These are phyloP conservation scores for Tichodroma muraria DNA, from an alignment of 2,113 vertebrate genomes.

Conservation along the genomic window DNA sequence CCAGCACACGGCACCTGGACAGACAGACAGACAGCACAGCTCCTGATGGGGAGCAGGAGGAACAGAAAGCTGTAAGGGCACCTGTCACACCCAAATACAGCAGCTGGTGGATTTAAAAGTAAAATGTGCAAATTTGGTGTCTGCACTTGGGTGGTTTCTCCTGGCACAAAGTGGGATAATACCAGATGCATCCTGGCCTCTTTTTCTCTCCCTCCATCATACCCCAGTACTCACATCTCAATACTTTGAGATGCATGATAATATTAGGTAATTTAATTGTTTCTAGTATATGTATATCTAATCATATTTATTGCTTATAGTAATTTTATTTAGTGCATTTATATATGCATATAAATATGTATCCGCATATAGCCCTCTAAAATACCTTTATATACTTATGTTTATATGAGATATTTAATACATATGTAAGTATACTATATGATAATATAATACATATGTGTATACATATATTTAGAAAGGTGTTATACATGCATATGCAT, in stretches of 20 bases:
- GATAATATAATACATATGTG: neutral
- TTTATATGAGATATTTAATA: neutral
- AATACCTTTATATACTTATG: neutral
- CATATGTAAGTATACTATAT: neutral
- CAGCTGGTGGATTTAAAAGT: neutral
- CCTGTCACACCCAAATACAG: neutral
- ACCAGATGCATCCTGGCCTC: fast-evolving
- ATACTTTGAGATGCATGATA: neutral
- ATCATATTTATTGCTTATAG: neutral
- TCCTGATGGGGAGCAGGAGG: neutral
- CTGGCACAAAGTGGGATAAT: neutral
- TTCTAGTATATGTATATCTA: neutral
- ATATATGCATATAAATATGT: neutral
- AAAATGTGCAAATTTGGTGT: neutral
- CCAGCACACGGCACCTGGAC: fast-evolving
- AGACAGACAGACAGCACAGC: neutral
- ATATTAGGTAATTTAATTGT: neutral
- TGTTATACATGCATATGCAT: neutral
- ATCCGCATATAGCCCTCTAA: neutral
- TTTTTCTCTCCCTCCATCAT: neutral
- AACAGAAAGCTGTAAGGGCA: neutral
- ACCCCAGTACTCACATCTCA: neutral
- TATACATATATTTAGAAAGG: neutral
- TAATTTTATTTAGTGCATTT: neutral
- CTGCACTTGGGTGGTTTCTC: neutral